Base-by-base conservation (phyloP, 2,888 invertebrate species). In the Cyrtodaria siliqua region DNA sequence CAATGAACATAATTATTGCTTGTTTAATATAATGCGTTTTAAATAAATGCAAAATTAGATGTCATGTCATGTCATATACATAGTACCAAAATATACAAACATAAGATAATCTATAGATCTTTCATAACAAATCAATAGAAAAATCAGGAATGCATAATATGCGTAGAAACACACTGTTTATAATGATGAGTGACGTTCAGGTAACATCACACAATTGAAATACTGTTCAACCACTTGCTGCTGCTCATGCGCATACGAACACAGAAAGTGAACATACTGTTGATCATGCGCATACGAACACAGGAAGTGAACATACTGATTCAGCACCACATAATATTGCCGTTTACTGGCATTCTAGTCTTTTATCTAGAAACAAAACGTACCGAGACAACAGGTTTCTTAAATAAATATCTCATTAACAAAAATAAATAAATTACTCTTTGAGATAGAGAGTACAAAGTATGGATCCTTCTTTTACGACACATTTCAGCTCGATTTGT, bases 121-220 rank as follows among this genome's bases (percentile, higher is more conserved):
- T 63, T 56, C 29, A 47, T 29, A 18, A 60, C 26, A 60, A 9
- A 52, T n/a, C 8, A 18, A 26, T 27, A 24, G 47, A 57, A 56
- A 56, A 68, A 63, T 26, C 23, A 74, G 68, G 74, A 74, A 74
- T 74, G 74, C 74, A 68, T 62, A 67, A 59, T 59, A 60, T 74
- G 74, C 74, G 74, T 74, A 74, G 74, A 73, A 66, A 55, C 47
- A 60, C 60, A 49, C 33, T 33, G 33, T 33, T 33, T 20, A 16
- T 9, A 44, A 9, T 44, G 44, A 44, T 20, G 38, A 23, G 20
- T 9, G 20, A 6, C 24, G 27, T 61, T 29, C 29, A 33, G 50
- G 8, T 14, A 24, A 26, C 16, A 16, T 16, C 26, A 16, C 26
- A 4, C 23, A 52, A 4, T 18, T 47, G 3, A 20, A 56, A 56